Evolutionary conservation across 2,797 vertebrate species (phyloP).

Genomic region (Hyperoplus immaculatus): DNA sequence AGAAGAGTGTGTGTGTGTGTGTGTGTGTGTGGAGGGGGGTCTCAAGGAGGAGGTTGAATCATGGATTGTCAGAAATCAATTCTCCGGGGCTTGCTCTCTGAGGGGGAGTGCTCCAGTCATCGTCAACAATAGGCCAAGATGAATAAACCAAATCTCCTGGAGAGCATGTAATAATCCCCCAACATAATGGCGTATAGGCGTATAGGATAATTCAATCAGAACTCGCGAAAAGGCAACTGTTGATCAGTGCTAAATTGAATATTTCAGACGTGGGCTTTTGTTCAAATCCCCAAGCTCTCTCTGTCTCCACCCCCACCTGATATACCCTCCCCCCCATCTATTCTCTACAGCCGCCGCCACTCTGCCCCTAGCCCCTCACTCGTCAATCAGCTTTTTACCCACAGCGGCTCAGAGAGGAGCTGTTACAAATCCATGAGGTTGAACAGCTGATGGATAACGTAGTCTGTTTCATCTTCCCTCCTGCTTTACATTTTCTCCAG

Average conservation of each 20-base stretch:
- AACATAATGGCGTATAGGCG: conserved; percentile 73
- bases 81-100: conserved; percentile 76
- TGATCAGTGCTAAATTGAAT: conserved; percentile 82
- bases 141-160: conserved; percentile 83
- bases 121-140: conserved; percentile 78
- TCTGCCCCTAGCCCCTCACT: conserved; percentile 41
- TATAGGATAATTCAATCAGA: conserved; percentile 81
- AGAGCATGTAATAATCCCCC: conserved; percentile 81
- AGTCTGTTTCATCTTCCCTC: conserved; percentile 78
- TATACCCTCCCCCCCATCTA: conserved; percentile 22
- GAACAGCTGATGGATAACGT: conserved; percentile 80
- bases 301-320: conserved; percentile 52
- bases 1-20: conserved; percentile 49
- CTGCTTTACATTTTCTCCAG: conserved; percentile 83
- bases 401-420: conserved; percentile 64
- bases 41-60: conserved; percentile 78
- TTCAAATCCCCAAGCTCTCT: conserved; percentile 50
- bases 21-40: conserved; percentile 37
- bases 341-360: conserved; percentile 3
- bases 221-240: conserved; percentile 70
- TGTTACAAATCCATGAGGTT: conserved; percentile 71
- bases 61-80: conserved; percentile 87
- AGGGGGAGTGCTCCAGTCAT: conserved; percentile 75
- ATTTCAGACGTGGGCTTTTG: conserved; percentile 66
- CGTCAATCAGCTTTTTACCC: conserved; percentile 61